phyloP scores from a whole-genome alignment of 2,888 invertebrate genomes.

The Polietes domitor region DNA sequence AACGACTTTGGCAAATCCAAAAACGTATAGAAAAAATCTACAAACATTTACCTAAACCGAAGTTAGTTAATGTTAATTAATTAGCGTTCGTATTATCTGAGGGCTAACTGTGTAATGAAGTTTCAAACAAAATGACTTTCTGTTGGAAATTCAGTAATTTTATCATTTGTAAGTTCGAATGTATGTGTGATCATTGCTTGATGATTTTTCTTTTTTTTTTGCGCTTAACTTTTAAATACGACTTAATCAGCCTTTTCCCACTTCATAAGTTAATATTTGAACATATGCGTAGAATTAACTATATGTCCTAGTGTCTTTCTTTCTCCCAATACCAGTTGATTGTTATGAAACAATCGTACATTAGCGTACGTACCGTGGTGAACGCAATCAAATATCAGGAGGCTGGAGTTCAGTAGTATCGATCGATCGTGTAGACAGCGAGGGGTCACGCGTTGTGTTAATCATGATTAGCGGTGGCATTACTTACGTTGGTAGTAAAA shows the following conservation, averaged over 20 bases:
- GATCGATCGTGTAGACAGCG: background rate
- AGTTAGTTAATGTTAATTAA: too few relatives aligned
- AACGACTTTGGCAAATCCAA: too few relatives aligned
- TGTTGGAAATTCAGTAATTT: conserved; percentile 17
- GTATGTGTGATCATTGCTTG: background rate
- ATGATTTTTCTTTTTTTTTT: conserved; percentile 13
- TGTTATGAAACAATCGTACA: conserved; percentile 45
- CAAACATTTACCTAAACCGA: too few relatives aligned
- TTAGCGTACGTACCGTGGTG: conserved; percentile 38
- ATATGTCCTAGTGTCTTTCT: background rate
- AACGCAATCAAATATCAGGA: conserved; percentile 32
- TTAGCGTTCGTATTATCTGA: too few relatives aligned
- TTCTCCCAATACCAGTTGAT: conserved; percentile 12
- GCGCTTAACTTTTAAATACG: conserved; percentile 45
- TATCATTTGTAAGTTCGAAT: background rate
- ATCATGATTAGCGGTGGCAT: background rate
- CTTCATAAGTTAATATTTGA: background rate
- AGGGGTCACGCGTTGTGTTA: background rate
- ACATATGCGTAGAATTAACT: conserved; percentile 15
- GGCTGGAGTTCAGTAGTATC: conserved; percentile 43
- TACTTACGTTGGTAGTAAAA: background rate
- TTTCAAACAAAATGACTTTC: conserved; percentile 1
- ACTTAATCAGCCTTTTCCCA: conserved; percentile 61
- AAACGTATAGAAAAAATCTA: too few relatives aligned
- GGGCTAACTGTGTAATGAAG: background rate